Percentiles rank a stretch among this genome's conserved stretches.
These are phyloP conservation scores for Nothobranchius furzeri DNA, from an alignment of 2,113 vertebrate genomes.

Conservation along the genomic window DNA sequence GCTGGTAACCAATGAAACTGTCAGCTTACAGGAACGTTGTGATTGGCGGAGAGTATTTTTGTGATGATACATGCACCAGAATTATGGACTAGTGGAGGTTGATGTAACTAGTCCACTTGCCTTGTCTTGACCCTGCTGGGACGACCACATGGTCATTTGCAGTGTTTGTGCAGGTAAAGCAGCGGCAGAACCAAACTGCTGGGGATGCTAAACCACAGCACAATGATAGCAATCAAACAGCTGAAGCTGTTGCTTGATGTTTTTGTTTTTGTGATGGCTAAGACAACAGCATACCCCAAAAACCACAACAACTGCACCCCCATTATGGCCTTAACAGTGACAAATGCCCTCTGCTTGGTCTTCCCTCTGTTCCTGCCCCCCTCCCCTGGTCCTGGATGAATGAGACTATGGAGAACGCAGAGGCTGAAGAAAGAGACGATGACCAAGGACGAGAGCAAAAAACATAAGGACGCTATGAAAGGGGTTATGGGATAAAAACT, in stretches of 20 bases:
- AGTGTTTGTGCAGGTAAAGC: constrained; percentile 23
- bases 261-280: too few relatives aligned
- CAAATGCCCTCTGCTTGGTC: constrained; percentile 13
- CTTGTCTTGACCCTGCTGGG: too few relatives aligned
- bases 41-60: too few relatives aligned
- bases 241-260: neutral
- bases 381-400: neutral
- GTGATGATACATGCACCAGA: too few relatives aligned
- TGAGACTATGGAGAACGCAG: constrained; percentile 6
- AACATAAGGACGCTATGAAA: neutral
- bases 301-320: constrained; percentile 4
- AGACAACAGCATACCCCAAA: neutral
- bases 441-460: neutral
- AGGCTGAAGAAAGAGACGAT: constrained; percentile 1
- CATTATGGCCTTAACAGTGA: constrained; percentile 2
- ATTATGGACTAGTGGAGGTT: too few relatives aligned
- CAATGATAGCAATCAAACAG: rapidly evolving
- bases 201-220: constrained; percentile 15
- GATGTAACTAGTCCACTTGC: too few relatives aligned
- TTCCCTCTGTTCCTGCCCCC: neutral
- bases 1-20: too few relatives aligned
- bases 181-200: constrained; percentile 31
- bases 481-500: too few relatives aligned
- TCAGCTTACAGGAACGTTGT: too few relatives aligned
- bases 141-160: neutral